Percentiles rank a stretch among this genome's conserved stretches.
phyloP scores from a whole-genome alignment of 2,113 vertebrate species.

The Platanista minor region DNA sequence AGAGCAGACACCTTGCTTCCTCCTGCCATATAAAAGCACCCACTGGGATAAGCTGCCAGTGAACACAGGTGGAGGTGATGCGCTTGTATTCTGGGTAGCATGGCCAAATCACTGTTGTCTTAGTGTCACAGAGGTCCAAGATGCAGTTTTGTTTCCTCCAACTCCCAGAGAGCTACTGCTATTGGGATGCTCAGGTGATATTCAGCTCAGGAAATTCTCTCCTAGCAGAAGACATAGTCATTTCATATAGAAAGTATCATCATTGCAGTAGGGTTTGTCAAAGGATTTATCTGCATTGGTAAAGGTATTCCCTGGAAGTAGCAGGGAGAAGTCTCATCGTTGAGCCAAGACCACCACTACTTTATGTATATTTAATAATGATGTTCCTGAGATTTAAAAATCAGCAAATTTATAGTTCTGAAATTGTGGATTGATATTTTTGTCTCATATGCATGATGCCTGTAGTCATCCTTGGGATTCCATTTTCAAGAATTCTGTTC shows the following conservation, averaged over 20 bases:
- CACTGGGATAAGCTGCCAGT: not conserved
- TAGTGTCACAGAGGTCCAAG: not conserved
- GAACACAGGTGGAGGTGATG: fast-evolving
- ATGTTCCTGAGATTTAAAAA: not conserved
- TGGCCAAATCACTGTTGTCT: not conserved
- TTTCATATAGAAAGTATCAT: not conserved
- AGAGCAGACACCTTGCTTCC: not conserved
- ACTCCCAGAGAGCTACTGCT: not conserved
- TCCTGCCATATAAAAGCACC: fast-evolving
- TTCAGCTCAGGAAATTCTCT: not conserved
- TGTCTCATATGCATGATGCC: not conserved
- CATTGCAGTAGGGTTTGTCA: not conserved
- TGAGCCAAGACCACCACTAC: not conserved
- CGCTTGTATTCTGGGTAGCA: not conserved
- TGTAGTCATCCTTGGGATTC: not conserved
- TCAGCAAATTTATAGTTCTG: not conserved
- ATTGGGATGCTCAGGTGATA: not conserved
- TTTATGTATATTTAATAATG: not conserved
- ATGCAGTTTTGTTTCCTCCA: not conserved
- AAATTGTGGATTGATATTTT: not conserved
- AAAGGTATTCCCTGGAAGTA: not conserved
- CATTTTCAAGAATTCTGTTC: not conserved
- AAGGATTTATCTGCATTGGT: not conserved
- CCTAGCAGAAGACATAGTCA: not conserved
- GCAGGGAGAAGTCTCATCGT: not conserved